phyloP scores from a whole-genome alignment of 2,113 vertebrate genomes.

The Strix aluco region DNA sequence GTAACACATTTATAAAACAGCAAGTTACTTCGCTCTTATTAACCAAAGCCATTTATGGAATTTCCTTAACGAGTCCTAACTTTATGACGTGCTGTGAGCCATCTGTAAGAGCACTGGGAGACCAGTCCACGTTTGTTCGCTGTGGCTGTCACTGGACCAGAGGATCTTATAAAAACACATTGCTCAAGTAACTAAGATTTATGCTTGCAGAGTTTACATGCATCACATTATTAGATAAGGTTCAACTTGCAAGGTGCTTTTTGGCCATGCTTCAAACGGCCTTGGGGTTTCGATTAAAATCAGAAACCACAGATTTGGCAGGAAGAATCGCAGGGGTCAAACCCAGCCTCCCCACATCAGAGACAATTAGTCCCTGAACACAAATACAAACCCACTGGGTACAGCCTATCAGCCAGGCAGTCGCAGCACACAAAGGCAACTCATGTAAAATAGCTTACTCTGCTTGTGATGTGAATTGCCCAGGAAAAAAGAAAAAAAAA shows the following conservation, averaged over 20 bases:
- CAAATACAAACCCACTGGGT: background rate
- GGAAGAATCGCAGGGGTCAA: constrained; percentile 22
- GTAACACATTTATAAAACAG: constrained; percentile 6
- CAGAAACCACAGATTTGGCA: constrained; percentile 26
- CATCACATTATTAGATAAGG: constrained; percentile 71
- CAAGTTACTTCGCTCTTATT: constrained; percentile 44
- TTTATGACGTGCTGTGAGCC: constrained; percentile 9
- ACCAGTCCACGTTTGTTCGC: background rate
- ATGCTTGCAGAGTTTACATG: constrained; percentile 55
- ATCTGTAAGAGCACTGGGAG: background rate
- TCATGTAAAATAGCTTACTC: background rate
- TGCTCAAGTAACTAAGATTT: constrained; percentile 72
- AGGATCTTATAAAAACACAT: constrained; percentile 49
- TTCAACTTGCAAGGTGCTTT: constrained; percentile 75
- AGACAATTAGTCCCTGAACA: background rate
- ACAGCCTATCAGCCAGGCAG: background rate
- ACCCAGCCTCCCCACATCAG: background rate
- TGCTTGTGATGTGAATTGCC: background rate
- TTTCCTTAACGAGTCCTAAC: constrained; percentile 53
- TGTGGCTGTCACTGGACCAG: constrained; percentile 27
- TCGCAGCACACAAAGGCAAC: background rate
- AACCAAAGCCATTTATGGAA: constrained; percentile 58
- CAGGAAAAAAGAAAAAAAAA: background rate
- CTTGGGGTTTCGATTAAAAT: constrained; percentile 55
- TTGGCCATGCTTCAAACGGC: constrained; percentile 48